Base-by-base conservation (phyloP, 2,113 vertebrate species). In the Stigmatopora nigra region DNA sequence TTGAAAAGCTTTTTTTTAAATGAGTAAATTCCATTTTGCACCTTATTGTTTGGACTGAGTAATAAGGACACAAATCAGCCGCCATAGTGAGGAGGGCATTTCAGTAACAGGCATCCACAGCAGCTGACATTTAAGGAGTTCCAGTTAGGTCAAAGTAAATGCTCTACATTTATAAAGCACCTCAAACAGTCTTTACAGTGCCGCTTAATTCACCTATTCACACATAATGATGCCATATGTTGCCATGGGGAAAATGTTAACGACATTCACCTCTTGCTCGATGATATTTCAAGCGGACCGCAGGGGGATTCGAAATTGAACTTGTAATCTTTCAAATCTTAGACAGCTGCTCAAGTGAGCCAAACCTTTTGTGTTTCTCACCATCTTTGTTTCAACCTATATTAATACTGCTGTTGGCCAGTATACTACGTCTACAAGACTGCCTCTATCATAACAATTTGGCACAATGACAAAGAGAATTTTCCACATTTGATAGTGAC, bases 291-390 rank as follows among this genome's bases (percentile, higher is more conserved):
- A 61, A 44, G 11, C 20, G 6, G 22, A 22, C 19, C n/a, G 20
- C 41, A 7, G 19, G n/a, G 41, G 41, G 44, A 22, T 41, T 8
- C n/a, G 11, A 38, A 45, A 22, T 45, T 22, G 19, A 46, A 45
- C 41, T 61, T 22, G 58, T 19, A 45, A n/a, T 61, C 58, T 61
- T 61, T 44, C 38, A 61, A 61, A 61, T 20, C n/a, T 7, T 22
- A 31, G 53, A 31, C 53, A 25, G 25, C 53, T 31, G 53, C 53
- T 56, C 48, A 31, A 53, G 19, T 13, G 57, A 59, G 57, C 36
- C 56, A 58, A 58, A 35, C 31, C 31, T 36, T 58, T 16, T 17
- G 36, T 60, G 35, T 61, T 15, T 6, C 53, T 16, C 22, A 5
- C 12, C 22, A 14, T 61, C n/a, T 46, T 22, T 45, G 11, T 41